These are phyloP conservation scores for Tachysurus fulvidraco DNA, from an alignment of 2,113 vertebrate genomes.

Conservation along the genomic window DNA sequence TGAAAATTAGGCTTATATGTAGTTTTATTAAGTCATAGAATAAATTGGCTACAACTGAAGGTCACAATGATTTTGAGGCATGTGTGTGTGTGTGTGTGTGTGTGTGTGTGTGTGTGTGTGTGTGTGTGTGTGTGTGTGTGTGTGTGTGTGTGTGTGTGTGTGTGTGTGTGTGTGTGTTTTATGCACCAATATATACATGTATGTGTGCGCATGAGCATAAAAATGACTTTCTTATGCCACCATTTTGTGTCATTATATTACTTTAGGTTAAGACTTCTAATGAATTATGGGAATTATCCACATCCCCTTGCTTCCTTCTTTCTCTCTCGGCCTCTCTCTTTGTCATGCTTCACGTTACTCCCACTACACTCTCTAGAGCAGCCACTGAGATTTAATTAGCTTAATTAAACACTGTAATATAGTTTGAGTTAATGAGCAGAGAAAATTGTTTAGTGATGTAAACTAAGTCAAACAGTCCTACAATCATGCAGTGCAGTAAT, in stretches of 20 bases:
- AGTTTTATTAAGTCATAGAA: neutral
- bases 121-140: neutral
- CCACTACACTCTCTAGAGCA: slow-evolving; percentile 23
- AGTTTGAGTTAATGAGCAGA: slow-evolving; percentile 46
- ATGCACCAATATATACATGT: neutral
- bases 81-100: neutral
- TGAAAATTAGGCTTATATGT: neutral
- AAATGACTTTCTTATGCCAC: neutral
- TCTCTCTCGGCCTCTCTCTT: neutral
- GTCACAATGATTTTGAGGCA: too few species aligned
- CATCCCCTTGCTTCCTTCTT: neutral
- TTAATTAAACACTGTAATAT: slow-evolving; percentile 52
- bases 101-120: neutral
- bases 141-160: neutral
- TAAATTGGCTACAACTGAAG: neutral
- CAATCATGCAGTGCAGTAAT: slow-evolving; percentile 35
- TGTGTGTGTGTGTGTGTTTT: neutral
- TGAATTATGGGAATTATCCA: slow-evolving; percentile 41
- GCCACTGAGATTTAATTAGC: slow-evolving; percentile 46
- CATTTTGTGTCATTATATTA: slow-evolving; percentile 27
- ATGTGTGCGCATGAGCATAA: neutral
- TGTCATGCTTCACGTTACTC: slow-evolving; percentile 27
- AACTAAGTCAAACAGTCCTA: slow-evolving; percentile 43
- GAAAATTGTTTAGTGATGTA: slow-evolving; percentile 43
- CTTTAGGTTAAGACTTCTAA: slow-evolving; percentile 20